Evolutionary conservation across 2,113 vertebrate genomes (phyloP), one percentile per base, ranked within the genome.

Genomic region (Alces alces): DNA sequence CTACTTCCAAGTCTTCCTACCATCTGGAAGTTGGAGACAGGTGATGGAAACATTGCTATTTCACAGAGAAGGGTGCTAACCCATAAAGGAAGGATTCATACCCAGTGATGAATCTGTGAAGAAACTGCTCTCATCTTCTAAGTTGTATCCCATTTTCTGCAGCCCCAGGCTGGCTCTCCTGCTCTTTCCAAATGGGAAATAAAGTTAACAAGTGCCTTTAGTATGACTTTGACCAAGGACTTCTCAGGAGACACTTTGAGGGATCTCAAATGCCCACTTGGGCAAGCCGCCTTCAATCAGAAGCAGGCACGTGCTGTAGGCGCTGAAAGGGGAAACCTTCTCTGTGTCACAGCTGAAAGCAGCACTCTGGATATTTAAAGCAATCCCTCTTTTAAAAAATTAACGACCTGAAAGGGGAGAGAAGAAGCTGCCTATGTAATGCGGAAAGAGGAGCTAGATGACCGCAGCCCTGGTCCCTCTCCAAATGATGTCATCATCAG

Each of bases 371-470:
- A 98, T 99, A 99, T 99, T 98, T 98, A 98, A 98, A 99, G 98
- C 97, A 98, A 98, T 90, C 90, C 96, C 97, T 98, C 96, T 97
- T 97, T 98, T 99, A 95, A 99, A 99, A 99, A 98, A 99, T 99
- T 99, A 99, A 99, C 98, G 98, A 98, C 96, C 95, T 98, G 98
- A 98, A 98, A 98, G 98, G 93, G 80, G 98, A 98, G 98, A 99
- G 97, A 98, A 98, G 97, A 98, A 97, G 98, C 98, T 92, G 97
- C 96, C 96, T 98, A 91, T 97, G 98, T 98, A 98, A 98, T 98
- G 98, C 86, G 83, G 98, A 98, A 98, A 99, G 98, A 97, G 97
- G 97, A 98, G 98, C 98, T 94, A 95, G 91, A 98, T 98, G 98
- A 98, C 98, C 98, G 98, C 98, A 98, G 96, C 85, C 87, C 98